Evolutionary conservation across 2,797 vertebrate genomes (phyloP).

Genomic region (Babyrousa celebensis): DNA sequence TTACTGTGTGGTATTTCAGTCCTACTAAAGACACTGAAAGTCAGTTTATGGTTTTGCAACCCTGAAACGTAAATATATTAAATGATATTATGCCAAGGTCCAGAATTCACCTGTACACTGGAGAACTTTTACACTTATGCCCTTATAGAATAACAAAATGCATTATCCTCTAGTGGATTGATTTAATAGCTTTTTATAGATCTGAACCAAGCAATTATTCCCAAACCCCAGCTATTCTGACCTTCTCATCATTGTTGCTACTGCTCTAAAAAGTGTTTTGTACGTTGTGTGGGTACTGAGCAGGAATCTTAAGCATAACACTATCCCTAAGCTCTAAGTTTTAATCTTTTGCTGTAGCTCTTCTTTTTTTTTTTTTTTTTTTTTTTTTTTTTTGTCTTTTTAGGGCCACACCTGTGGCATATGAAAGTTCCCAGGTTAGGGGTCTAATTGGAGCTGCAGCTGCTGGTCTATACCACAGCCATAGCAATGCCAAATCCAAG

Average conservation of each 20-base stretch:
- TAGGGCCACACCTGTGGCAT: too few species aligned
- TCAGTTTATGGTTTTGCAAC: slow-evolving; percentile 58
- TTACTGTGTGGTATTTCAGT: slow-evolving; percentile 64
- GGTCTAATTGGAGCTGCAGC: too few species aligned
- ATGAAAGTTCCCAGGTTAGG: too few species aligned
- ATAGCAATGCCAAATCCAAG: too few species aligned
- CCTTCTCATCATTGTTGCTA: slow-evolving; percentile 53
- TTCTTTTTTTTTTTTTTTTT: background rate
- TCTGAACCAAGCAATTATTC: slow-evolving; percentile 80
- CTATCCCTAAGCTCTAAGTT: slow-evolving; percentile 17
- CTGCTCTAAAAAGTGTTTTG: slow-evolving; percentile 49
- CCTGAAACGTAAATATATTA: slow-evolving; percentile 58
- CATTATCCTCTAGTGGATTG: slow-evolving; percentile 36
- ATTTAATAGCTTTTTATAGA: slow-evolving; percentile 83
- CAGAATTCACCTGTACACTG: slow-evolving; percentile 31
- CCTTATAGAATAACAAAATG: slow-evolving; percentile 58
- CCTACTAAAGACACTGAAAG: slow-evolving; percentile 59
- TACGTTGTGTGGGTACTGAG: background rate
- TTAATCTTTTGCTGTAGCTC: background rate
- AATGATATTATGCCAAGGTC: slow-evolving; percentile 20
- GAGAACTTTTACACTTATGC: slow-evolving; percentile 18
- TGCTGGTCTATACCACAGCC: too few species aligned
- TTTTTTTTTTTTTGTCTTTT: too few species aligned
- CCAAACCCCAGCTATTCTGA: slow-evolving; percentile 54
- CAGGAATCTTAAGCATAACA: background rate